Percentiles rank a stretch among this genome's conserved stretches.
These are phyloP conservation scores for Hystrix cristata DNA, from an alignment of 2,113 vertebrate species.

Conservation along the genomic window DNA sequence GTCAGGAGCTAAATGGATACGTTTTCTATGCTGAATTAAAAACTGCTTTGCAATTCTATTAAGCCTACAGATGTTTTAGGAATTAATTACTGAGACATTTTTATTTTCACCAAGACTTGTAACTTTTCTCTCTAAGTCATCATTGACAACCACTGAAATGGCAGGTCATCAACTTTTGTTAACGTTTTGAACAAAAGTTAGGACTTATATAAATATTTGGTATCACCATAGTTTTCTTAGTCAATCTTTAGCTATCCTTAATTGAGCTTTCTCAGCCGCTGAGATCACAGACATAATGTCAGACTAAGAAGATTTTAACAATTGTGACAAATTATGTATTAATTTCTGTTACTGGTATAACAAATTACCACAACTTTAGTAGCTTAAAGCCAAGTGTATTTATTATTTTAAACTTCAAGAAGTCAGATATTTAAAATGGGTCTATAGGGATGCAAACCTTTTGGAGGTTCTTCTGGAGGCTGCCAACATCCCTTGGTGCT, in stretches of 20 bases:
- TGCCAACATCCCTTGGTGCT: background rate
- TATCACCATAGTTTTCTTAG: slow-evolving; percentile 77
- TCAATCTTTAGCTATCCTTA: background rate
- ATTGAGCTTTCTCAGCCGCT: background rate
- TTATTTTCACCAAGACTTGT: background rate
- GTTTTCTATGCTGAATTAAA: background rate
- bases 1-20: background rate
- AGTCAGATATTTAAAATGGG: background rate
- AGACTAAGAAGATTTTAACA: background rate
- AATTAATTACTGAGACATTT: background rate
- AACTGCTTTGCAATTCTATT: background rate
- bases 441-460: background rate
- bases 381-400: background rate
- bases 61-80: background rate
- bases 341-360: background rate
- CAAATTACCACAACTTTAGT: background rate
- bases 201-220: slow-evolving; percentile 79
- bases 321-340: background rate
- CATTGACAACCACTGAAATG: background rate
- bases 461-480: background rate
- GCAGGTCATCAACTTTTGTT: background rate
- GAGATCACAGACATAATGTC: background rate
- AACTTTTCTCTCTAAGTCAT: background rate
- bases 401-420: background rate
- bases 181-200: background rate